Base-by-base conservation (phyloP, 2,113 vertebrate genomes). In the Pachyramphus minor region DNA sequence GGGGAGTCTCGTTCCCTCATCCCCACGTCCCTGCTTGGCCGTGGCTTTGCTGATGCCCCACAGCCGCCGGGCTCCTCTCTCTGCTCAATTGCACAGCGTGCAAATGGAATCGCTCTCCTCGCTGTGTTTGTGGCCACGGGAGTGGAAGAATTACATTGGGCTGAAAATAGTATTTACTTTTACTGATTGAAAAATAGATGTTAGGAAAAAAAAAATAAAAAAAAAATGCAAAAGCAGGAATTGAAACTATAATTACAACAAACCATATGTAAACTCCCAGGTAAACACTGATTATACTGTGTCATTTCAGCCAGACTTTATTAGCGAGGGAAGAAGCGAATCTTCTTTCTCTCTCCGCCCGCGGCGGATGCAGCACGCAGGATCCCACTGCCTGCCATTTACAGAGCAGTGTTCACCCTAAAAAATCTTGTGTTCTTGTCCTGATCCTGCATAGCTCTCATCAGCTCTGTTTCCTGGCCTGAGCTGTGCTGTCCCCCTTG, bases 181-280 rank as follows among this genome's bases (percentile, higher is more conserved):
- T 95, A 97, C 94, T 96, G 95, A 95, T 95, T 96, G 91, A 97
- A 97, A 97, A 98, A 97, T 95, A 97, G 96, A 96, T 95, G 95
- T 93, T 94, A 93, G 94, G 84, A 11, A 92, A 96, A 97, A 96
- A 97, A 97, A 66, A 16, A 2, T 2, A 37, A 74, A 90, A 95
- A 95, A 95, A 96, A 96, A 97, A 94, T 2, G 87, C 89, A 96
- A 96, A 95, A 97, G 90, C 92, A 93, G 96, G 89, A 94, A 95
- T 90, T 93, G 96, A 97, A 97, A 97, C 96, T 97, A 97, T 98
- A 97, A 97, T 97, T 97, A 97, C 97, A 98, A 97, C 96, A 97
- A 97, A 97, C 95, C 96, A 92, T 96, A 97, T 96, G 96, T 92
- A 96, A 96, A 96, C 95, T 96, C 96, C 95, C 95, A 97, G 96